Conservation (phyloP, 2,797 vertebrate species). For the Leuciscus waleckii region DNA sequence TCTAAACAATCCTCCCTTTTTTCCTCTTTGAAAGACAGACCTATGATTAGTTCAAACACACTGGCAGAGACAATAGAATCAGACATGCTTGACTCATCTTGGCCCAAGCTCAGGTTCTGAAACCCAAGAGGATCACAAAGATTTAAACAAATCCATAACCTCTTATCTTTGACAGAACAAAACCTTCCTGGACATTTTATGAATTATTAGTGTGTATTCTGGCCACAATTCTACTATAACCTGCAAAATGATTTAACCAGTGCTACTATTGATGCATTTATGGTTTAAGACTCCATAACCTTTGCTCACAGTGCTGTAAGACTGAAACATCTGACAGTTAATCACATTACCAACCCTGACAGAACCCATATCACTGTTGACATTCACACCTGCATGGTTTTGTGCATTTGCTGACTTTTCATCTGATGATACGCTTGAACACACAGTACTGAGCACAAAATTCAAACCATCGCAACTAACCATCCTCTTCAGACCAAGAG, state of each 20-base stretch:
- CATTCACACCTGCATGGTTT: background rate
- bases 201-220: conserved; percentile 24
- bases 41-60: conserved; percentile 18
- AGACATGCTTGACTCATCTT: conserved; percentile 26
- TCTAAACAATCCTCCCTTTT: background rate
- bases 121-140: conserved; percentile 30
- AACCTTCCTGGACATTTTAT: conserved; percentile 7
- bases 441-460: background rate
- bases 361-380: background rate
- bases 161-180: conserved; percentile 27
- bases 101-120: conserved; percentile 11
- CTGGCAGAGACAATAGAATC: conserved; percentile 32
- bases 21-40: conserved; percentile 24
- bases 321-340: conserved; percentile 3
- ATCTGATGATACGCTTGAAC: background rate
- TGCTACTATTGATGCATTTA: conserved; percentile 13
- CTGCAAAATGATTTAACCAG: conserved; percentile 8
- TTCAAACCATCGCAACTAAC: background rate
- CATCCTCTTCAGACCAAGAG: background rate
- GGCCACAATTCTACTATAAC: background rate
- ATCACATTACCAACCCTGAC: background rate
- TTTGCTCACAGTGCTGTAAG: background rate
- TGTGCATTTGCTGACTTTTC: conserved; percentile 8
- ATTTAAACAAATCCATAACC: conserved; percentile 1
- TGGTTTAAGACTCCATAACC: conserved; percentile 3